phyloP scores from a whole-genome alignment of 2,797 vertebrate genomes.

The Gorsachius magnificus region DNA sequence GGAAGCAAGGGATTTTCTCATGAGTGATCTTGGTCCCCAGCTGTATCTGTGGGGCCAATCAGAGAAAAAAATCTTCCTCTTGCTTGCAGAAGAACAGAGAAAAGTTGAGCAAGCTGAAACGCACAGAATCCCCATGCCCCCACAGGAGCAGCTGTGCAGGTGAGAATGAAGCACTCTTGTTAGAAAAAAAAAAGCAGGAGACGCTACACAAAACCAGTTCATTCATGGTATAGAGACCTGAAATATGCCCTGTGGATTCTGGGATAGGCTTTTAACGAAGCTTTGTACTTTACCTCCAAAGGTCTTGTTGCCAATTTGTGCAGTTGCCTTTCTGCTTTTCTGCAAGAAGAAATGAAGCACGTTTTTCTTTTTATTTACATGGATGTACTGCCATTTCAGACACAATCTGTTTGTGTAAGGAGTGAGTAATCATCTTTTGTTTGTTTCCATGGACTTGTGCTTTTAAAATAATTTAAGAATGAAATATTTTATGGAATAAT shows the following conservation, averaged over 20 bases:
- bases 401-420: background rate
- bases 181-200: background rate
- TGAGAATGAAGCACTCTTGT: background rate
- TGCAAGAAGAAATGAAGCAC: background rate
- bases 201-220: background rate
- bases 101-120: background rate
- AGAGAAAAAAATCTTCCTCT: background rate
- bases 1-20: background rate
- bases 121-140: background rate
- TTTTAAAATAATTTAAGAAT: constrained; percentile 39
- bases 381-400: background rate
- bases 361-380: background rate
- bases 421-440: background rate
- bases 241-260: background rate
- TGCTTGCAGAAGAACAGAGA: fast-evolving
- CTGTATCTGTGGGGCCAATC: background rate
- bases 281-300: background rate
- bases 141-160: fast-evolving
- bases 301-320: background rate
- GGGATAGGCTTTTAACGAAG: background rate
- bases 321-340: background rate
- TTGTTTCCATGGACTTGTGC: background rate
- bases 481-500: background rate
- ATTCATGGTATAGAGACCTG: background rate
- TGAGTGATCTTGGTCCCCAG: background rate